Evolutionary conservation across 2,888 invertebrate species (phyloP), one percentile per base, ranked within the genome.

Genomic region (Hydrotaea cyrtoneurina): DNA sequence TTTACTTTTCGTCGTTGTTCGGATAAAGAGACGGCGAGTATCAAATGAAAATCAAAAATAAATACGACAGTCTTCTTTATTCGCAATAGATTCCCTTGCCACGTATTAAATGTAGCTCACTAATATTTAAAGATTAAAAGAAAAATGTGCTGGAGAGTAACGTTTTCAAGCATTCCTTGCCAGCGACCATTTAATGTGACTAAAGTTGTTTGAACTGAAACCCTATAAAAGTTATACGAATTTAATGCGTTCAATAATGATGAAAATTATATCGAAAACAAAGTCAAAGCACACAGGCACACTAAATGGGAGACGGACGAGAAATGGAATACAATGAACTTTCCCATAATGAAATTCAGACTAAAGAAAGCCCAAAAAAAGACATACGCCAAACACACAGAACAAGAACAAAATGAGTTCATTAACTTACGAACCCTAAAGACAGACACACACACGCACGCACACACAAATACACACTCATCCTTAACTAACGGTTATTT

Each of bases 381-480:
- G 57, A 75, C 46, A 46, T 13, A 46, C 15, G 11, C 50, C 62
- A 76, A 46, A 57, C 43, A 13, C 66, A 31, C 69, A 46, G 39
- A 23, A 69, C 23, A 64, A 75, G 74, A 73, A 74, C 73, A 46
- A 85, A 85, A 85, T 82, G 85, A 85, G 85, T 85, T 85, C 85
- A 85, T 85, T 85, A 85, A 85, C 85, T 85, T 85, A 77, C 77
- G 82, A 80, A 82, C 82, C 85, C 82, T 79, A 82, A 82, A 82
- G 79, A 79, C 74, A 85, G 69, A 79, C 80, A 80, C 62, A 76
- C 71, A 74, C 66, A 74, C 46, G 78, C 23, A 26, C 55, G 80
- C 50, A 79, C 72, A 62, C 72, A 72, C 21, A 71, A 26, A 43
- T 36, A 78, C n/a, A 69, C 73, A 78, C 71, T 78, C 75, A 82